Evolutionary conservation across 2,797 vertebrate genomes (phyloP), one percentile per base, ranked within the genome.

Genomic region (Hippocampus kuda): DNA sequence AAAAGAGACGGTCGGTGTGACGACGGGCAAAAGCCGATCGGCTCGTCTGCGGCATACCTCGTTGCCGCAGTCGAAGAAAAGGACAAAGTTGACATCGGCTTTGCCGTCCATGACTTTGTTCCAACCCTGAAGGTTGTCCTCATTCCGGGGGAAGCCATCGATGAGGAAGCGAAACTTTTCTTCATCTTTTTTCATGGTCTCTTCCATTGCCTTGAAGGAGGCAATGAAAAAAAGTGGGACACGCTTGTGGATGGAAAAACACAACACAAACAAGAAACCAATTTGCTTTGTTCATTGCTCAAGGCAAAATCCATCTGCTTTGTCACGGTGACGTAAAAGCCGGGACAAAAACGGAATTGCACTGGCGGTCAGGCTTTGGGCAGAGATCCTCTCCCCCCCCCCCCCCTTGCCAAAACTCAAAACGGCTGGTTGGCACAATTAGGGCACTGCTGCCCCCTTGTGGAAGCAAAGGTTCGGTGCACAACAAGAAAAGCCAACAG

Each of bases 91-190:
- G 79, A 98, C 93, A 68, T 98, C 92, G 0, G 94, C 95, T 78
- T 95, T 93, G 76, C 86, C 91, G 26, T 95, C 91, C 97, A 99
- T 99, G 71, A 90, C 93, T 1, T 41, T 87, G 63, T 86, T 93
- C 97, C 97, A 98, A 34, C 97, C 97, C 81, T 94, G 89, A 71
- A 99, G 93, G 85, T 99, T 99, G 89, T 98, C 94, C 88, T 98
- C 88, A 68, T 99, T 99, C 67, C 97, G 95, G 57, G 97, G 97
- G 82, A 99, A 99, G 46, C 97, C 97, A 70, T 99, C 97, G 71
- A 99, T 98, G 75, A 99, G 94, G 88, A 99, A 99, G 71, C 93
- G 92, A 84, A 92, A 95, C 87, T 92, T 98, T 72, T 92, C 88
- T 62, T 90, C 83, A 72, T 93, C 92, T 76, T 75, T 65, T 70